Percentiles rank a stretch among this genome's conserved stretches.
Evolutionary conservation across 2,888 invertebrate species (phyloP).

Genomic region (Polydrusus cervinus): DNA sequence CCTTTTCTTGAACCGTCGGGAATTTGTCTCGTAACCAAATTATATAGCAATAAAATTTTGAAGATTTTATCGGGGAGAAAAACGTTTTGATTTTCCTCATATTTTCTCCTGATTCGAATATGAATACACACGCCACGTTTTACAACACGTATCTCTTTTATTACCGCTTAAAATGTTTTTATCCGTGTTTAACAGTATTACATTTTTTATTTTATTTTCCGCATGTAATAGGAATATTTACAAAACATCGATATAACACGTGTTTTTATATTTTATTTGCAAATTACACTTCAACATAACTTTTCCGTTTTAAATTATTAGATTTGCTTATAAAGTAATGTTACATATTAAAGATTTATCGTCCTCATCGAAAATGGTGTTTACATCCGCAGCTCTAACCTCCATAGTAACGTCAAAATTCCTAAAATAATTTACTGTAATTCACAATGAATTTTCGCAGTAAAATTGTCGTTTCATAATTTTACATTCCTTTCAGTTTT

Average conservation of each 20-base stretch:
- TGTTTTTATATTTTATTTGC: constrained; percentile 19
- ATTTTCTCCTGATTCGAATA: constrained; percentile 50
- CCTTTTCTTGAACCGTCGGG: constrained; percentile 62
- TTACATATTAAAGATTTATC: constrained; percentile 1
- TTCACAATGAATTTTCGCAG: background rate
- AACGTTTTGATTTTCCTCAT: constrained; percentile 52
- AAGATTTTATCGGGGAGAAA: constrained; percentile 54
- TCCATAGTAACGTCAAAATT: too few relatives aligned
- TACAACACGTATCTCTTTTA: constrained; percentile 53
- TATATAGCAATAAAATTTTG: constrained; percentile 65
- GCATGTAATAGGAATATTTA: constrained; percentile 41
- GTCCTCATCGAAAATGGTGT: background rate
- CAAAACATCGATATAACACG: constrained; percentile 40
- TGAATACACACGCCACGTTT: constrained; percentile 48
- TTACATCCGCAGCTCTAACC: constrained; percentile 3
- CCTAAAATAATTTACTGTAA: constrained; percentile 6
- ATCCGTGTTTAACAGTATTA: constrained; percentile 50
- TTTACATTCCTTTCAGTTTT: constrained; percentile 10
- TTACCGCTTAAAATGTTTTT: constrained; percentile 48
- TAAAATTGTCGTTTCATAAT: constrained; percentile 4
- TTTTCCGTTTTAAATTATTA: constrained; percentile 9
- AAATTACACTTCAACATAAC: constrained; percentile 28
- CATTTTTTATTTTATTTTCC: constrained; percentile 50
- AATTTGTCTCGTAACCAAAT: constrained; percentile 63
- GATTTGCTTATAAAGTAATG: constrained; percentile 8